Percentiles rank a stretch among this genome's conserved stretches.
Evolutionary conservation across 2,113 vertebrate species (phyloP).

Genomic region (Psammodynastes pulverulentus): DNA sequence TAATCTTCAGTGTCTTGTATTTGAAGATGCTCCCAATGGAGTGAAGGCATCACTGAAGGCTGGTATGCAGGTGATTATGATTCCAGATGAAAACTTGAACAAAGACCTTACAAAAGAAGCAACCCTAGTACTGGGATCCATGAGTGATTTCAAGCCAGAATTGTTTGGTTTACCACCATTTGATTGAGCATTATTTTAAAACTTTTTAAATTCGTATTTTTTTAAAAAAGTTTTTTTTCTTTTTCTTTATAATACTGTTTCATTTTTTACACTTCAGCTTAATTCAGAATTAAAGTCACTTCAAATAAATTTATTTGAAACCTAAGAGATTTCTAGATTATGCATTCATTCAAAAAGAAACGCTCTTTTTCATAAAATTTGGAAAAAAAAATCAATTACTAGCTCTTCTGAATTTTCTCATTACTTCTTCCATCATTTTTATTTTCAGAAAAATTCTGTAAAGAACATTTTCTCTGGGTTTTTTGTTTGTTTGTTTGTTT

Average conservation of each 20-base stretch:
- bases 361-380: neutral
- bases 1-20: conserved; percentile 83
- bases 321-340: neutral
- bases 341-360: neutral
- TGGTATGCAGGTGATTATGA: conserved; percentile 92
- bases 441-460: neutral
- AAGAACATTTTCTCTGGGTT: neutral
- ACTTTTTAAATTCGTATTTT: neutral
- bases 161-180: conserved; percentile 85
- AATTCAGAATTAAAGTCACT: neutral
- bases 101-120: conserved; percentile 71
- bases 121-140: conserved; percentile 76
- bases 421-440: neutral
- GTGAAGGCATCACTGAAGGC: conserved; percentile 79
- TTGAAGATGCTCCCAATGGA: conserved; percentile 89
- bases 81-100: conserved; percentile 82
- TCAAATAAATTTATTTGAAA: neutral
- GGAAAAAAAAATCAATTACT: fast-evolving
- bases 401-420: neutral
- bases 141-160: conserved; percentile 83
- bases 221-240: neutral
- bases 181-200: conserved; percentile 53
- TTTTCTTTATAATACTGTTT: neutral
- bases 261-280: neutral
- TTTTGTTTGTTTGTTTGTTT: neutral